Conservation (phyloP, 2,888 invertebrate species). For the Caenorhabditis panamensis region DNA sequence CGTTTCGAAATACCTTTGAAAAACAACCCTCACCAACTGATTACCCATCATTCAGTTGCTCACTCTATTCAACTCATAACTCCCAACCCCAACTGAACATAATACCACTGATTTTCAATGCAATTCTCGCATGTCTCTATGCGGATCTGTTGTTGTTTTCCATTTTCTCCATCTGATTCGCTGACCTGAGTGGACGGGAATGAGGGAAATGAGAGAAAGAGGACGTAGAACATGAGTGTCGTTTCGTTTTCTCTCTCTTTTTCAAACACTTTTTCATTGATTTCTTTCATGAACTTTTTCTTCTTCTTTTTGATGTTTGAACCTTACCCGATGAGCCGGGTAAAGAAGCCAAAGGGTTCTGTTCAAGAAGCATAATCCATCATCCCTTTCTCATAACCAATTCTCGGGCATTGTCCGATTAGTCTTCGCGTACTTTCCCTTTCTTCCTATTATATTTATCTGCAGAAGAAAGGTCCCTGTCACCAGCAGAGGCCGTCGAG, state of each 20-base stretch:
- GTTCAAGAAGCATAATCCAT: background rate
- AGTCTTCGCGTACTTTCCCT: background rate
- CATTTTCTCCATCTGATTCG: background rate
- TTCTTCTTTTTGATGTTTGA: conserved; percentile 3
- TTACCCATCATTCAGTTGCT: too few species aligned
- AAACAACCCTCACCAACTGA: too few species aligned
- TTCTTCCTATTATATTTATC: background rate
- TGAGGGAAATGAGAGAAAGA: conserved; percentile 10
- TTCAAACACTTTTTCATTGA: background rate
- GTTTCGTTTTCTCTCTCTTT: background rate
- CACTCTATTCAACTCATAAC: too few species aligned
- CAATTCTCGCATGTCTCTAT: background rate
- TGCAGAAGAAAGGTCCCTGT: conserved; percentile 1
- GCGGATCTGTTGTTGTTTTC: background rate
- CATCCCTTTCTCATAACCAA: background rate
- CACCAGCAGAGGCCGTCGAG: conserved; percentile 9
- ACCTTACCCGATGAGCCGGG: too few species aligned
- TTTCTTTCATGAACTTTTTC: conserved; percentile 1
- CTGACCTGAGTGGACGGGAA: background rate
- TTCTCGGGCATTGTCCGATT: too few species aligned
- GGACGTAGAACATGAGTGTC: background rate
- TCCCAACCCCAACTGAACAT: too few species aligned
- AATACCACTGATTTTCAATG: too few species aligned
- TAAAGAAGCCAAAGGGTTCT: background rate
- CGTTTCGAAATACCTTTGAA: too few species aligned